These are phyloP conservation scores for Blomia tropicalis DNA, from an alignment of 2,888 invertebrate species.

Conservation along the genomic window DNA sequence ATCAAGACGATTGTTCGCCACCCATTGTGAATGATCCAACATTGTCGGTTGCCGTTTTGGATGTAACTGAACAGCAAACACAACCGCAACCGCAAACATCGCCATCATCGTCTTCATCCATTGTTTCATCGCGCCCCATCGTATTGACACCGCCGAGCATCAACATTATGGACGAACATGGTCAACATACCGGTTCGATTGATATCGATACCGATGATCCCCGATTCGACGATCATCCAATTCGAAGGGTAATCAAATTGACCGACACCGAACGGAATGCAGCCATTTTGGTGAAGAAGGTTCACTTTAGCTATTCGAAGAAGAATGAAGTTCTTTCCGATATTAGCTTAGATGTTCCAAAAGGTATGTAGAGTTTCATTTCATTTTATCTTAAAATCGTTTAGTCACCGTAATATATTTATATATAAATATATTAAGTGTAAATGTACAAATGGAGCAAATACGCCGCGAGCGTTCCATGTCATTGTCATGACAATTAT, in stretches of 20 bases:
- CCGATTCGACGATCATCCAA: background rate
- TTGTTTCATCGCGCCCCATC: background rate
- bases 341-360: slow-evolving; percentile 17
- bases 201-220: too few species aligned
- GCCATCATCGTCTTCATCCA: background rate
- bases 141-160: background rate
- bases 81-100: slow-evolving; percentile 4
- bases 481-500: too few species aligned
- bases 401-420: too few species aligned
- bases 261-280: background rate
- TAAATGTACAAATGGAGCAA: too few species aligned
- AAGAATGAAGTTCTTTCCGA: background rate
- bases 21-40: too few species aligned
- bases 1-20: too few species aligned
- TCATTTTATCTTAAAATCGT: too few species aligned
- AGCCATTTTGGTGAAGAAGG: slow-evolving; percentile 17
- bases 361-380: slow-evolving; percentile 13
- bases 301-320: slow-evolving; percentile 11
- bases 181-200: background rate
- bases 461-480: too few species aligned
- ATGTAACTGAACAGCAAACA: background rate
- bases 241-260: background rate
- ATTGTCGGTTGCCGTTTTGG: background rate
- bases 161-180: background rate
- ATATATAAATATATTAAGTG: too few species aligned